Evolutionary conservation across 2,797 vertebrate species (phyloP).

Genomic region (Lepilemur septentrionalis): DNA sequence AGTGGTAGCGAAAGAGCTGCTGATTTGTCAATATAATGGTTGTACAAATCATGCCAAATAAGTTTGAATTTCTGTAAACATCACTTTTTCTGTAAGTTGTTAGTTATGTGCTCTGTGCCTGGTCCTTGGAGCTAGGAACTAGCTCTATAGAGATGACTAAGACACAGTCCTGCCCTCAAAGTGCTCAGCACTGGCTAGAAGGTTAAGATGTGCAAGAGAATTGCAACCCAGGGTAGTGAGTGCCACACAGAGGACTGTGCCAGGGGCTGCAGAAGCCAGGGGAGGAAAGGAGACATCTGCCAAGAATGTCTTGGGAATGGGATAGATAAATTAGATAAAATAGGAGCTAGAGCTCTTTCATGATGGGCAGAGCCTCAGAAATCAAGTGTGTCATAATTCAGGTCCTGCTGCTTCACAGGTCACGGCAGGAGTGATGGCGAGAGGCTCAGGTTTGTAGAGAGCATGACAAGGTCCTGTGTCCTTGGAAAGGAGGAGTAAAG

Average conservation of each 20-base stretch:
- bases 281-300: background rate
- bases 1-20: background rate
- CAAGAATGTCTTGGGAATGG: background rate
- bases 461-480: rapidly evolving
- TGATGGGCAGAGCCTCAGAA: background rate
- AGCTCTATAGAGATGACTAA: background rate
- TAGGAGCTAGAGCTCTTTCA: background rate
- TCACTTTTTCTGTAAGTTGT: background rate
- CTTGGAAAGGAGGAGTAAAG: too few species aligned
- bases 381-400: background rate
- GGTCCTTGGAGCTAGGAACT: background rate
- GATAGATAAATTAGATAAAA: background rate
- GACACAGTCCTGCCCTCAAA: background rate
- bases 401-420: background rate
- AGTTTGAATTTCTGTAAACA: background rate
- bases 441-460: too few species aligned
- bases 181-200: background rate
- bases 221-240: too few species aligned
- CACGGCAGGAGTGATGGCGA: rapidly evolving
- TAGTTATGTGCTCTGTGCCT: background rate
- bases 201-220: background rate
- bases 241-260: background rate
- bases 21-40: background rate
- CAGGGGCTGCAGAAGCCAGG: background rate
- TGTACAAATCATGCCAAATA: background rate